Base-by-base conservation (phyloP, 2,888 invertebrate genomes). In the Griposia aprilina region DNA sequence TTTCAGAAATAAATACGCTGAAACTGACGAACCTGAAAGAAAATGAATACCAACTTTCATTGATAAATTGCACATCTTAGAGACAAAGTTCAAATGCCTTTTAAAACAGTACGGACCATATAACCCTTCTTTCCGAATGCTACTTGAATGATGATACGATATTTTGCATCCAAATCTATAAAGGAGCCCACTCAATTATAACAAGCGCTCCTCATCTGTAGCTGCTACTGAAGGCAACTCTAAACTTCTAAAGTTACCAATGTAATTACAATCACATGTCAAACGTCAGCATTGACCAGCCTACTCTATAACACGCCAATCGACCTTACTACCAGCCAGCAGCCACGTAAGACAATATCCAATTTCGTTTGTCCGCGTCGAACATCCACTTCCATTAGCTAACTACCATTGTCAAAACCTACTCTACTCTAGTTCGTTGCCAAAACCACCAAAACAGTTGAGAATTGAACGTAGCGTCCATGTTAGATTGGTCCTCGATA, bases 351-450 rank as follows among this genome's bases (percentile, higher is more conserved):
- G 93, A 93, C 93, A 91, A 92, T 93, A 94, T 92, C 93, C 92
- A 95, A 94, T 95, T 94, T 92, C 88, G 87, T 90, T 89, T 90
- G 85, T 78, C 89, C 90, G 91, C 93, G 91, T 91, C 89, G 80
- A 87, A 85, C 86, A 89, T 89, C 91, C 92, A 91, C 92, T 93
- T 94, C 94, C 96, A 96, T 96, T 96, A 96, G 93, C 93, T 95
- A 95, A 95, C 95, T 93, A 91, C 92, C 92, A 96, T 95, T 96
- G 96, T 96, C 96, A 95, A 96, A 96, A 95, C 92, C 94, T 93
- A 95, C 94, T 95, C 93, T 93, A 95, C 94, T 95, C 93, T 91
- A 93, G 92, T 93, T 83, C 85, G 79, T 84, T 92, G 92, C 90
- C 91, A 92, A 94, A 94, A 94, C 95, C 93, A 93, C 93, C 94